Percentiles rank a stretch among this genome's conserved stretches.
These are phyloP conservation scores for Tokudaia muenninki DNA, from an alignment of 2,797 vertebrate species.

Conservation along the genomic window DNA sequence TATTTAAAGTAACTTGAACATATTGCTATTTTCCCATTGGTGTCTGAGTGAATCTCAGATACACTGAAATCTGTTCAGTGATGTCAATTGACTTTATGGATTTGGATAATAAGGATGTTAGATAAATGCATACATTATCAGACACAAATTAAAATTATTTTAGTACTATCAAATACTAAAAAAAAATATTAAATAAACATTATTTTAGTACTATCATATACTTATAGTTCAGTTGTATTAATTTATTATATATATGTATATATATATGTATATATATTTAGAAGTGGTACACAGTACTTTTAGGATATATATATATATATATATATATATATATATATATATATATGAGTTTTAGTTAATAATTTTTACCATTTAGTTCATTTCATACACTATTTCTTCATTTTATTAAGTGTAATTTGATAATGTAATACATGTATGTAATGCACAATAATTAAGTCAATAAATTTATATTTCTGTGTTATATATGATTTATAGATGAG, in stretches of 20 bases:
- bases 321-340: background rate
- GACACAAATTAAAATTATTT: background rate
- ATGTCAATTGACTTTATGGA: background rate
- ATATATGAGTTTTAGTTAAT: background rate
- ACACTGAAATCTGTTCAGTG: background rate
- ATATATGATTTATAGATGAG: background rate
- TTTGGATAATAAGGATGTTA: background rate
- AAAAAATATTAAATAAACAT: background rate
- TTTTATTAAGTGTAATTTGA: background rate
- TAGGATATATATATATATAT: background rate
- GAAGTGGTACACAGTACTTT: background rate
- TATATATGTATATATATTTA: background rate
- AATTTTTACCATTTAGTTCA: background rate
- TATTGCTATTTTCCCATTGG: background rate
- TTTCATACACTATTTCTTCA: background rate
- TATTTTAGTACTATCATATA: background rate
- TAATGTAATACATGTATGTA: background rate
- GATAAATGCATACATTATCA: background rate
- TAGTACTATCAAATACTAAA: background rate
- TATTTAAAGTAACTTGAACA: background rate
- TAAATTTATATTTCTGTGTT: background rate
- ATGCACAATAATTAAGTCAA: background rate
- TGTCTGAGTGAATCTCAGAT: background rate
- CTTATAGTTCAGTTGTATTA: conserved; percentile 18
- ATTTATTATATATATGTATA: background rate